Evolutionary conservation across 2,797 vertebrate species (phyloP).

Genomic region (Alexandromys oeconomus): DNA sequence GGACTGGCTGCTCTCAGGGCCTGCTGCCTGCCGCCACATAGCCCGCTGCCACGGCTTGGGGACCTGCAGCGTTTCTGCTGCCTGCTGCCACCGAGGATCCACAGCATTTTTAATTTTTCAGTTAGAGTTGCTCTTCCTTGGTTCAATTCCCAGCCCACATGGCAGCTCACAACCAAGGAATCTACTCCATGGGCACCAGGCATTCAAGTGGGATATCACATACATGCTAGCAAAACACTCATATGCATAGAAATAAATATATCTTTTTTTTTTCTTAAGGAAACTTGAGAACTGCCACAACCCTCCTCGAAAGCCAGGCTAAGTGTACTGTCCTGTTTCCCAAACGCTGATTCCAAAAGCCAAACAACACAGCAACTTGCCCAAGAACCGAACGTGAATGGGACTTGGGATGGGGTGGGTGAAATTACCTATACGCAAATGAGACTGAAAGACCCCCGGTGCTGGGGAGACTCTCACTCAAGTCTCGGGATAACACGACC

Average conservation of each 20-base stretch:
- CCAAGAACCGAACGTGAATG: background rate
- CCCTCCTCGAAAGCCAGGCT: background rate
- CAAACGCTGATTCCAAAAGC: background rate
- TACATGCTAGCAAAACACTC: background rate
- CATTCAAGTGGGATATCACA: background rate
- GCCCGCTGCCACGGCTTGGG: accelerated
- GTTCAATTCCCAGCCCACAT: background rate
- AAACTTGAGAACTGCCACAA: background rate
- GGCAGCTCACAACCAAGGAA: background rate
- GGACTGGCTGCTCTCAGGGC: too few relatives aligned
- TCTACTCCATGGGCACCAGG: background rate
- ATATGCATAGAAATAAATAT: background rate
- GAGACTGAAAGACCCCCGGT: too few relatives aligned
- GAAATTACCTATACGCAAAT: too few relatives aligned
- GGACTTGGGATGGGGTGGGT: background rate
- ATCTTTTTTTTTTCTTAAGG: background rate
- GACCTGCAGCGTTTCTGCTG: too few relatives aligned
- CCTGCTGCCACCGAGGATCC: too few relatives aligned
- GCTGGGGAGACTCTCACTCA: too few relatives aligned
- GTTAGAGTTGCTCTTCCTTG: too few relatives aligned
- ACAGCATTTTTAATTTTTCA: too few relatives aligned
- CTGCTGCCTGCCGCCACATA: too few relatives aligned
- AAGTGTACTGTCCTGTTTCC: background rate
- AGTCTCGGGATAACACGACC: too few relatives aligned
- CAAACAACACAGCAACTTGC: background rate